Evolutionary conservation across 2,113 vertebrate genomes (phyloP), one percentile per base, ranked within the genome.

Genomic region (Chelonoidis abingdonii): DNA sequence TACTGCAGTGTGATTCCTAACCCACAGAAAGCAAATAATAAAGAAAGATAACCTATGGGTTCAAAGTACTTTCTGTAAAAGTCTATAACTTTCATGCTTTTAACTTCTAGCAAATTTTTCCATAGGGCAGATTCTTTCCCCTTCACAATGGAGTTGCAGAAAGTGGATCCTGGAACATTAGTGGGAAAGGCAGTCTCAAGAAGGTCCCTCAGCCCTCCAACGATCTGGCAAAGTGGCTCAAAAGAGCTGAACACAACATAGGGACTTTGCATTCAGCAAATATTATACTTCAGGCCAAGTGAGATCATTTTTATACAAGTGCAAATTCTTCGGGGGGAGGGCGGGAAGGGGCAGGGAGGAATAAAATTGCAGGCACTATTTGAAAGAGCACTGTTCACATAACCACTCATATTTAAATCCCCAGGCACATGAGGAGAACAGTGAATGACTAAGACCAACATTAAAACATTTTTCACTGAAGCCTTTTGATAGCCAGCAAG

Each of bases 311-410:
- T 80, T 65, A 57, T 6, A 53, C 2, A 65, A 75, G 81, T 38
- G 44, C 86, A 86, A 31, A 24, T 69, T 72, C 54, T 5, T 2
- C 47, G 38, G 12, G 44, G 86, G 75, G 41, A 41, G 59, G 4
- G 49, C 1, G 53, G 53, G 19, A 1, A 22, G 53, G 53, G 44
- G 19, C 19, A 54, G 53, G 21, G 53, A 89, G 41, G 86, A 65
- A 10, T 0, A 62, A 29, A 27, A 75, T 31, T 3, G 0, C 80
- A 83, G 24, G 4, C 85, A 10, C 7, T 47, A n/a, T 9, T 2
- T 27, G 27, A 65, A 76, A 88, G 57, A 89, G 53, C 49, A 84
- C 82, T 2, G 22, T 24, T 50, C 25, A 1, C 47, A 89, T 80
- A 12, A 41, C 91, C 25, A 41, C 69, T 24, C n/a, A 11, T 0